phyloP scores from a whole-genome alignment of 2,113 vertebrate species.

The Pachycephala philippinensis region DNA sequence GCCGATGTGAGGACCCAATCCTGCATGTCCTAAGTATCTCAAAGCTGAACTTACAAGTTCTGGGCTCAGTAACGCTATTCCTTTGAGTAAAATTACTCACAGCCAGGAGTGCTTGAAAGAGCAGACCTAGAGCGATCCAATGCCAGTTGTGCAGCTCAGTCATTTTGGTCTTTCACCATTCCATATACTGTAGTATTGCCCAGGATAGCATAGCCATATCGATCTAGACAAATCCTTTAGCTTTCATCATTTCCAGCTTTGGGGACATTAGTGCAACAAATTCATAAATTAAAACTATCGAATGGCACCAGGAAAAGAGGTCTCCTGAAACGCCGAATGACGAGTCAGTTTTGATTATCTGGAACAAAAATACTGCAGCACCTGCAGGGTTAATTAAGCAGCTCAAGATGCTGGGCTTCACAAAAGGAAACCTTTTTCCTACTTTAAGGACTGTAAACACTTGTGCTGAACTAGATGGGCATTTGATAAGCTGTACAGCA shows the following conservation, averaged over 20 bases:
- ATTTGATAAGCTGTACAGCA: slow-evolving; percentile 57
- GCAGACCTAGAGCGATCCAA: not conserved
- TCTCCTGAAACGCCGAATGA: not conserved
- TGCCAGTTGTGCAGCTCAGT: not conserved
- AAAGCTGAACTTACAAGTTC: not conserved
- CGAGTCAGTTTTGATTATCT: not conserved
- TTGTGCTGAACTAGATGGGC: slow-evolving; percentile 52
- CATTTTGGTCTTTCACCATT: not conserved
- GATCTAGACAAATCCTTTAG: not conserved
- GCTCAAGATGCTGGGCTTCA: slow-evolving; percentile 35
- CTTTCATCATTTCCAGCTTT: not conserved
- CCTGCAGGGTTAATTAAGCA: slow-evolving; percentile 70
- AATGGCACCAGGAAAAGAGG: not conserved
- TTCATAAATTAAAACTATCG: not conserved
- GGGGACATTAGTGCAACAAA: not conserved
- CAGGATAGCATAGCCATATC: not conserved
- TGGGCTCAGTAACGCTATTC: not conserved
- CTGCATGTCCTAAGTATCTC: not conserved
- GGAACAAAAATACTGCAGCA: not conserved
- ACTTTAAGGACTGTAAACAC: slow-evolving; percentile 60
- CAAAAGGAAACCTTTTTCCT: slow-evolving; percentile 41
- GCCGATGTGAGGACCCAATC: not conserved
- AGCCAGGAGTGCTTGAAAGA: not conserved
- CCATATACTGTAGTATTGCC: not conserved
- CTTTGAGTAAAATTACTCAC: not conserved